A percentile compares a stretch with the other conserved stretches of the same genome.
phyloP scores from a whole-genome alignment of 2,113 vertebrate genomes.

The Petroica traversi region DNA sequence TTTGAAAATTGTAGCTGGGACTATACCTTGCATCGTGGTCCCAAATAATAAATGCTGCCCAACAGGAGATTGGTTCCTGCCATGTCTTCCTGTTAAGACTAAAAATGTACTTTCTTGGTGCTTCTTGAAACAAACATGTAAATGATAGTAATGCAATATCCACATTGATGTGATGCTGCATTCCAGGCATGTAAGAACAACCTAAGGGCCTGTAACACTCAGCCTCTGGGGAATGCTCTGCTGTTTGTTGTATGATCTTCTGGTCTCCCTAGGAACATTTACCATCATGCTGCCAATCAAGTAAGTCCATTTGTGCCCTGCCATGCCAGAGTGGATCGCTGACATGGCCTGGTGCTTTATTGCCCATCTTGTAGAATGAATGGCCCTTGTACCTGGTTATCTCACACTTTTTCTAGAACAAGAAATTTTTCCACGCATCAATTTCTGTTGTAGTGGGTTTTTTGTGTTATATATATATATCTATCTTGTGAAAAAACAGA shows the following conservation, averaged over 20 bases:
- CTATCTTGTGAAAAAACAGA: not conserved
- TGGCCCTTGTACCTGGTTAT: not conserved
- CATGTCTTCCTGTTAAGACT: not conserved
- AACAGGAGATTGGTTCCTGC: accelerated
- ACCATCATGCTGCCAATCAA: not conserved
- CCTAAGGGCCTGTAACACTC: not conserved
- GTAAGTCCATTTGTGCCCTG: not conserved
- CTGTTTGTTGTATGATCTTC: not conserved
- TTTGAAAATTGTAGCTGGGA: not conserved
- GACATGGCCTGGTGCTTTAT: not conserved
- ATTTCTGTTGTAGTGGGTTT: not conserved
- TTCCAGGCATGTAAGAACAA: not conserved
- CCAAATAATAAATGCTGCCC: accelerated
- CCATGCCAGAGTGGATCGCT: not conserved
- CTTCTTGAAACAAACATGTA: not conserved
- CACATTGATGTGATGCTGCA: not conserved
- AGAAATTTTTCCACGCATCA: not conserved
- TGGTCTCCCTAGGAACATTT: not conserved
- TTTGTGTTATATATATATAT: not conserved
- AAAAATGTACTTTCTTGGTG: not conserved
- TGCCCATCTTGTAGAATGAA: not conserved
- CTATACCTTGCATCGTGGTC: not conserved
- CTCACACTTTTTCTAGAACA: not conserved
- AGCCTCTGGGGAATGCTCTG: not conserved
- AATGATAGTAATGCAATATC: not conserved